Percentiles rank a stretch among this genome's conserved stretches.
phyloP scores from a whole-genome alignment of 2,888 invertebrate species.

The Hyposoter didymator region DNA sequence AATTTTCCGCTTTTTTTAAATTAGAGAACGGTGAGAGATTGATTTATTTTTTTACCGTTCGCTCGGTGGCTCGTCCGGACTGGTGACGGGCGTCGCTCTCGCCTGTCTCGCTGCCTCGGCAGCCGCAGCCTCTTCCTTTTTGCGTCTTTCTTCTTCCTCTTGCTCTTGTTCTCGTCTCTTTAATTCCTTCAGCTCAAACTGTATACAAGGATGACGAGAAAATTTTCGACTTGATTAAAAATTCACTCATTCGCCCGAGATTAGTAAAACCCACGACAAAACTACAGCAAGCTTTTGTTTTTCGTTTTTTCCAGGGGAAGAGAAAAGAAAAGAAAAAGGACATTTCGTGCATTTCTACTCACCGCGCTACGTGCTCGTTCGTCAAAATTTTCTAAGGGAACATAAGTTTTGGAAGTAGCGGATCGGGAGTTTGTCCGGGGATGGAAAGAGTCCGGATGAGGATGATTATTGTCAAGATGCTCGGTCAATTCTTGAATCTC shows the following conservation, averaged over 20 bases:
- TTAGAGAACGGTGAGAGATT: background rate
- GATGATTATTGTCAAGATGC: conserved; percentile 39
- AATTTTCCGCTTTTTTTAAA: background rate
- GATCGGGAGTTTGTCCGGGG: conserved; percentile 21
- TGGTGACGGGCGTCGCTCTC: conserved; percentile 83
- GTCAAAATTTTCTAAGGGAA: conserved; percentile 24
- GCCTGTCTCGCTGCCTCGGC: conserved; percentile 90
- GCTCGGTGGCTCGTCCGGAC: conserved; percentile 82
- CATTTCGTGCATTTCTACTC: conserved; percentile 23
- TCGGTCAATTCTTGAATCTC: conserved; percentile 65
- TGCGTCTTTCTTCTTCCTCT: conserved; percentile 87
- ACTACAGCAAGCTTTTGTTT: background rate
- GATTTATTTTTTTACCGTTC: conserved; percentile 78
- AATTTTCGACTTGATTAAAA: background rate
- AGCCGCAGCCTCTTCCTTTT: conserved; percentile 91
- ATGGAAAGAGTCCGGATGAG: background rate
- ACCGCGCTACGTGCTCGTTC: conserved; percentile 25
- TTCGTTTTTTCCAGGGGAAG: background rate
- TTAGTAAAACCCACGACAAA: background rate
- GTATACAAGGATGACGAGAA: conserved; percentile 64
- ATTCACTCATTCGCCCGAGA: background rate
- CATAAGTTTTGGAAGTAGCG: conserved; percentile 17
- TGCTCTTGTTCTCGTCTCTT: conserved; percentile 92
- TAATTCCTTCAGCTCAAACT: conserved; percentile 99
- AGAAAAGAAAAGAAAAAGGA: too few species aligned